These are phyloP conservation scores for Oncorhynchus keta DNA, from an alignment of 2,113 vertebrate species.

Conservation along the genomic window DNA sequence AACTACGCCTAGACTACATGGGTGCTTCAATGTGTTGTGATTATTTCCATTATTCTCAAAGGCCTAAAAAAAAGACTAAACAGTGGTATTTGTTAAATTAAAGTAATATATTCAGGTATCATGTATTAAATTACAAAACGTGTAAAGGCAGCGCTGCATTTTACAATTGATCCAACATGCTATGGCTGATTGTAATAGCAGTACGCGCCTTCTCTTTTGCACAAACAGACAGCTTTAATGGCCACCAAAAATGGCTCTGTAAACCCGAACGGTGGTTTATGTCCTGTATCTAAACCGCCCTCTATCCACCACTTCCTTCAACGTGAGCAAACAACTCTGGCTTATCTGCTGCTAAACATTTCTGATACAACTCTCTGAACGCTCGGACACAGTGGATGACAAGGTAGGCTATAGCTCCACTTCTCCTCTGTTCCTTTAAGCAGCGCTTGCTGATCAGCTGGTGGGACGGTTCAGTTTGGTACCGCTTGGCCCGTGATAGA, in stretches of 20 bases:
- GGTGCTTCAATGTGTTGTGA: too few relatives aligned
- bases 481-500: constrained; percentile 11
- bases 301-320: not conserved
- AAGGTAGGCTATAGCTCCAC: not conserved
- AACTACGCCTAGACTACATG: too few relatives aligned
- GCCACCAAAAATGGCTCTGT: not conserved
- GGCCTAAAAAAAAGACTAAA: too few relatives aligned
- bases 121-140: too few relatives aligned
- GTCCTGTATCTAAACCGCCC: not conserved
- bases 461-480: constrained; percentile 70
- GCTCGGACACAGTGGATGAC: not conserved
- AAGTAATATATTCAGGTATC: too few relatives aligned
- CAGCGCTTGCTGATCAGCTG: constrained; percentile 64
- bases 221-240: not conserved
- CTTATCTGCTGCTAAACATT: not conserved
- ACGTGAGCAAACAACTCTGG: not conserved
- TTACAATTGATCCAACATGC: too few relatives aligned
- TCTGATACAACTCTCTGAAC: not conserved
- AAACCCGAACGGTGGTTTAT: not conserved
- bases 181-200: too few relatives aligned
- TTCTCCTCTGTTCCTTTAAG: constrained; percentile 81
- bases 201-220: too few relatives aligned
- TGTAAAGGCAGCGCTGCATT: too few relatives aligned
- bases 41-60: too few relatives aligned
- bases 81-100: too few relatives aligned